Evolutionary conservation across 2,797 vertebrate species (phyloP), one percentile per base, ranked within the genome.

Genomic region (Oceanodroma leucorhoa): DNA sequence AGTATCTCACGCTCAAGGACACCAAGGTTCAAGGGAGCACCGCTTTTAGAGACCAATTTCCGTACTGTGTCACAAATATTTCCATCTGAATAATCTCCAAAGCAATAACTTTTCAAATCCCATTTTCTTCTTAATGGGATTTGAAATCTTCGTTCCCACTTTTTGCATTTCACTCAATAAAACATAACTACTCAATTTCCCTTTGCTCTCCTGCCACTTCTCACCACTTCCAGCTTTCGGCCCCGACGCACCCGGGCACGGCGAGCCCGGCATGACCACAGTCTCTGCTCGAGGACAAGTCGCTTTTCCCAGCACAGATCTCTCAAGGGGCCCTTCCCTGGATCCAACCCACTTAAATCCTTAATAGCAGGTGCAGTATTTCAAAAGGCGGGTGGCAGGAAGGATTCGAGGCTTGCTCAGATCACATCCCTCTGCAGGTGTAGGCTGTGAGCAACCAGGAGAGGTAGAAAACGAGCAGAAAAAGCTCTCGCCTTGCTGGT

Each of bases 181-280:
- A 61, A 55, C 11, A 0, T 75, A 80, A 75, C 54, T n/a, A 9
- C 61, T 22, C 41, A 1, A 38, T 50, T 67, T 62, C 61, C 75
- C 67, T n/a, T 54, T 6, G 10, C 53, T 80, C 58, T 80, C 32
- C 76, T 18, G 14, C 45, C 0, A 3, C 29, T 34, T 14, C 50
- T 45, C 66, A 10, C 32, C 55, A 9, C 41, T 36, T 24, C 54
- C 78, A 67, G 62, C 51, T 40, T 36, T 41, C 3, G 29, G 41
- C 48, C 71, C 50, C 2, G 15, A 17, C 1, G 6, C 14, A 43
- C 10, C 30, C 20, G 60, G 60, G 26, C 60, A 27, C 2, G 18
- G 48, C 2, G 11, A 51, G 46, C 40, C 57, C 5, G 2, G 40
- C 4, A 5, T 7, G 2, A 78, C 78, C 2, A 2, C 27, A 0